Evolutionary conservation across 2,888 invertebrate species (phyloP), one percentile per base, ranked within the genome.

Genomic region (Chrysotoxum bicinctum): DNA sequence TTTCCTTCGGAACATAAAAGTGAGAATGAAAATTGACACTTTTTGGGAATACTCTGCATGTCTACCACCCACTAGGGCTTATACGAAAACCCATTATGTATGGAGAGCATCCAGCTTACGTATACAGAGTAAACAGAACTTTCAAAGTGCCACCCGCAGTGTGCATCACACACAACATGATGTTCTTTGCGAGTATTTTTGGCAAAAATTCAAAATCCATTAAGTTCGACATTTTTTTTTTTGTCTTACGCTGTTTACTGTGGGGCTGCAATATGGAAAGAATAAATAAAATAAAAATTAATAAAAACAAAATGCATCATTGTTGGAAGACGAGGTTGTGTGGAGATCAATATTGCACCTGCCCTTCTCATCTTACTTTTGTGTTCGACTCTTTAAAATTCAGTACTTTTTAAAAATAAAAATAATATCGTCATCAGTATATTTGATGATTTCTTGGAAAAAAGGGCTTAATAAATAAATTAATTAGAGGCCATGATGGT

Each of bases 151-250:
- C 69, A 12, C 48, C 52, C 23, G 30, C 19, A 32, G 40, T 12
- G 64, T n/a, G 64, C 64, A 66, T 19, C 64, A 30, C 30, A 26
- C 45, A 64, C 45, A 45, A 45, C 69, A 66, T 77, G 64, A 16
- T 66, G 66, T 21, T 43, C 40, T 64, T 14, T 43, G 66, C 35
- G 2, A 23, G 12, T 23, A 50, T 81, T 77, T 58, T 56, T 30
- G 58, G 56, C 56, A 58, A 32, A 50, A 81, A 72, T 70, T 76
- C 70, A 81, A 81, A 77, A 81, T 64, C 77, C 76, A 81, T 81
- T 77, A 48, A 64, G 54, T 60, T 62, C n/a, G 26, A 37, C 37
- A 64, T 56, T 62, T 21, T 7, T 45, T 43, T 43, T 23, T 35
- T 37, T 69, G 30, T 73, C 21, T n/a, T 43, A 10, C 19, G 14